These are phyloP conservation scores for Rhorus exstirpatorius DNA, from an alignment of 2,888 invertebrate genomes.

Conservation along the genomic window DNA sequence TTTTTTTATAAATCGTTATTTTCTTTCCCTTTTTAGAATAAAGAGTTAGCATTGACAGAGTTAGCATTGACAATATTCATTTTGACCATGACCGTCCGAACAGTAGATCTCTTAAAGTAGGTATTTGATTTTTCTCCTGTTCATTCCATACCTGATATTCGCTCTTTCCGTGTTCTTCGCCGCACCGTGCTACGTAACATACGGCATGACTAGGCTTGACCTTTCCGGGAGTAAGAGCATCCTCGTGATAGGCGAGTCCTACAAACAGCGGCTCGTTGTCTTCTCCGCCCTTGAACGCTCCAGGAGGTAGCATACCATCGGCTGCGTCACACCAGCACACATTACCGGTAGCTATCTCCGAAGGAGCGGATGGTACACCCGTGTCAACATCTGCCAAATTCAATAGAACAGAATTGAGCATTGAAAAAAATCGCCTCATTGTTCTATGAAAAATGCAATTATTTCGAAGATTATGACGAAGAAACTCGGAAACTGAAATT, in stretches of 20 bases:
- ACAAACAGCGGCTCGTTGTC: constrained; percentile 90
- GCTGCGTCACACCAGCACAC: constrained; percentile 90
- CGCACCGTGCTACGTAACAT: constrained; percentile 93
- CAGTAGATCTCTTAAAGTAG: too few species aligned
- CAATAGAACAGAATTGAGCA: too few species aligned
- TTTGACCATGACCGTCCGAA: too few species aligned
- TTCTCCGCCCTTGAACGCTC: constrained; percentile 91
- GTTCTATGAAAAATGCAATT: too few species aligned
- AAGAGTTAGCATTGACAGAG: too few species aligned
- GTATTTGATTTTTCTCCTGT: too few species aligned
- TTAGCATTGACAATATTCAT: too few species aligned
- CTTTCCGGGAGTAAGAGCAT: constrained; percentile 93
- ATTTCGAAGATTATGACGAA: too few species aligned
- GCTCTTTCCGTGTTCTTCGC: constrained; percentile 89
- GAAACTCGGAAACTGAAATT: too few species aligned
- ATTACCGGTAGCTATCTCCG: constrained; percentile 84
- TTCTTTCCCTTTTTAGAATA: too few species aligned
- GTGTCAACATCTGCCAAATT: constrained; percentile 63
- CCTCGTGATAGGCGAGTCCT: constrained; percentile 90
- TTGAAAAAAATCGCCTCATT: too few species aligned
- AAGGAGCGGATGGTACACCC: constrained; percentile 74
- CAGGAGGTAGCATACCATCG: constrained; percentile 91
- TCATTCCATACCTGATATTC: constrained; percentile 89
- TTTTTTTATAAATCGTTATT: too few species aligned
- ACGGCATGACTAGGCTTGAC: constrained; percentile 90